Conservation (phyloP, 1,140 invertebrate genomes). For the Neomicropteryx cornuta region DNA sequence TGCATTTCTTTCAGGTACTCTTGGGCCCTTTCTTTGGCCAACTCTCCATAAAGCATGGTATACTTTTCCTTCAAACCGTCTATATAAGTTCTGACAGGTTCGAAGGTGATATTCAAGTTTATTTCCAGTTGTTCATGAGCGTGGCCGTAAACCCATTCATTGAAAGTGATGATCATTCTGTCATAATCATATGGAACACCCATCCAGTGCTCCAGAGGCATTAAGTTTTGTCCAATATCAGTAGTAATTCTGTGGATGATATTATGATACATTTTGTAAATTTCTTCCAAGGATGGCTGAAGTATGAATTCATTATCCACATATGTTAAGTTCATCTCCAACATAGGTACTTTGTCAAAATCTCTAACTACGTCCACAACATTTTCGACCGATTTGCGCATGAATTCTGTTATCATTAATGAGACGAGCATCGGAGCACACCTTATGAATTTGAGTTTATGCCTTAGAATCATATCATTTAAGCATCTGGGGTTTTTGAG, state of each 20-base stretch:
- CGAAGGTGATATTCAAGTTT: slow-evolving; percentile 12
- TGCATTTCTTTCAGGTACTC: slow-evolving; percentile 6
- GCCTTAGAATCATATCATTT: slow-evolving; percentile 6
- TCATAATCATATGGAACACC: slow-evolving; percentile 8
- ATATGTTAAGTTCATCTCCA: slow-evolving; percentile 18
- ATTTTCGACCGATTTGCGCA: slow-evolving; percentile 11
- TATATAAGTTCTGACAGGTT: slow-evolving; percentile 13
- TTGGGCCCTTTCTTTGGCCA: slow-evolving; percentile 7
- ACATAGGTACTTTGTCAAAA: slow-evolving; percentile 7
- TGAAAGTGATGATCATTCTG: slow-evolving; percentile 10
- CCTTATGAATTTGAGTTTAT: slow-evolving; percentile 3
- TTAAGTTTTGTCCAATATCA: slow-evolving; percentile 17
- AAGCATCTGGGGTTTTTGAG: slow-evolving; percentile 6
- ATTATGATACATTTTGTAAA: slow-evolving; percentile 18
- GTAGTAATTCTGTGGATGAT: slow-evolving; percentile 19
- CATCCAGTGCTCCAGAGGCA: slow-evolving; percentile 15
- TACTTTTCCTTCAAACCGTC: slow-evolving; percentile 11
- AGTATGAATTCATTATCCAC: slow-evolving; percentile 20
- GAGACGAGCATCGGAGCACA: slow-evolving; percentile 8
- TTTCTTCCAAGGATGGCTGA: slow-evolving; percentile 20
- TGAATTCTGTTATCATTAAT: slow-evolving; percentile 13
- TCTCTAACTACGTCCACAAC: slow-evolving; percentile 8
- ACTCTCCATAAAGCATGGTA: slow-evolving; percentile 3
- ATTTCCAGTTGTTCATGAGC: slow-evolving; percentile 9
- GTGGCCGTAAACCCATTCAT: slow-evolving; percentile 12